Base-by-base conservation (phyloP, 2,888 invertebrate species). In the Laothoe populi region DNA sequence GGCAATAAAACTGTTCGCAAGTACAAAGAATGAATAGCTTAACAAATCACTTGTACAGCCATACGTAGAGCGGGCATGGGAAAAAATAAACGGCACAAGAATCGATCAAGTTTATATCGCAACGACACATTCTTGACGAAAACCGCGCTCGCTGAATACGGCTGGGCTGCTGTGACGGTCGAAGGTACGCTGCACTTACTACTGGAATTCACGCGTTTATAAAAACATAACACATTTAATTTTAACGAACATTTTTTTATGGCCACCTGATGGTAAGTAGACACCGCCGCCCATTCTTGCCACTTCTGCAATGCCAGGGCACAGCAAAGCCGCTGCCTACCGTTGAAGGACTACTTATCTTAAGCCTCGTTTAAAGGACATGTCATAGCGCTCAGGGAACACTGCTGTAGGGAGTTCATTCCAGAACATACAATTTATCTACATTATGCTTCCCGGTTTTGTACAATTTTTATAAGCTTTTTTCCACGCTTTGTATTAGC, bases 51-150 rank as follows among this genome's bases (percentile, higher is more conserved):
- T 62, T 48, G 59, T 21, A 31, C 26, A 10, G 46, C 73, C 76
- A 71, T 77, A 76, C 69, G 59, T 31, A 63, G 60, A 70, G 65
- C 64, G 61, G 64, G 61, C 66, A 65, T 74, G 74, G 71, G 74
- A 75, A 77, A 77, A 77, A 75, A 74, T 45, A 62, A 65, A 63
- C 57, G 46, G 21, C 42, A 62, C 67, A 58, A 66, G 67, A 61
- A 66, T 68, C 65, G 68, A 73, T 70, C 73, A 66, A 71, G 66
- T 70, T 67, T 70, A 66, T 66, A 69, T 61, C 66, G 67, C 72
- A 75, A 75, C 69, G 65, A 70, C 67, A 68, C 72, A 75, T 80
- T 74, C 74, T 75, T 70, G 63, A 69, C 76, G 68, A 79, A 81
- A 79, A 75, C 70, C 64, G 66, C 63, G 53, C 35, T 53, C 19